Evolutionary conservation across 1,140 invertebrate genomes (phyloP).

Genomic region (Ylistrum balloti): DNA sequence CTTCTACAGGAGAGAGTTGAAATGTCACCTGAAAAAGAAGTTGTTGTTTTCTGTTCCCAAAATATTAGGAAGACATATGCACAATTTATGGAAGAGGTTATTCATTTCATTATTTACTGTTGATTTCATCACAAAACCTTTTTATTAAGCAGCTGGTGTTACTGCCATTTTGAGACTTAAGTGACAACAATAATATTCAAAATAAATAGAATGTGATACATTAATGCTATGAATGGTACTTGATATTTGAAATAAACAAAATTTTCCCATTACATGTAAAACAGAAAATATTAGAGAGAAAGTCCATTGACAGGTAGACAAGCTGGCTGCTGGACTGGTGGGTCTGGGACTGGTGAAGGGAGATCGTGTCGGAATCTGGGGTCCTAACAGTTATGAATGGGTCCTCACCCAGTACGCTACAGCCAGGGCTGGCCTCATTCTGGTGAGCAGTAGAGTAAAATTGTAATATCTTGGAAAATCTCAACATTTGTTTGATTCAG

Average conservation of each 20-base stretch:
- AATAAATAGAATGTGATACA: too few species aligned
- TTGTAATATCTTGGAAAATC: too few species aligned
- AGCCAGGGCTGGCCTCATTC: constrained; percentile 90
- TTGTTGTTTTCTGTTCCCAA: constrained; percentile 72
- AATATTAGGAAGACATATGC: constrained; percentile 73
- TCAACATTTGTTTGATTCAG: too few species aligned
- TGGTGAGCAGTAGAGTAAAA: constrained; percentile 84
- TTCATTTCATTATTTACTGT: too few species aligned
- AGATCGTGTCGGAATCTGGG: constrained; percentile 94
- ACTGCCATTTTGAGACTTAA: too few species aligned
- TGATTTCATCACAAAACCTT: too few species aligned
- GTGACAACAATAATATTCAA: too few species aligned
- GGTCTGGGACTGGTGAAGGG: constrained; percentile 90
- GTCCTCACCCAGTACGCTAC: constrained; percentile 90
- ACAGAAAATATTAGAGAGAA: too few species aligned
- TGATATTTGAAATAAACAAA: too few species aligned
- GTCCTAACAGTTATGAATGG: constrained; percentile 94
- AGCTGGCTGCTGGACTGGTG: constrained; percentile 90
- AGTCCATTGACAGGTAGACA: constrained; percentile 86
- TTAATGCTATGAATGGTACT: too few species aligned
- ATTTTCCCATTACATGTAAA: too few species aligned
- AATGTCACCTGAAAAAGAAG: constrained; percentile 74
- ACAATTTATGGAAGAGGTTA: constrained; percentile 86
- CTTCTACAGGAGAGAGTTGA: constrained; percentile 72
- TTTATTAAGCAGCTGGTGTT: too few species aligned